Base-by-base conservation (phyloP, 2,797 vertebrate species). In the Onychomys leucogaster region DNA sequence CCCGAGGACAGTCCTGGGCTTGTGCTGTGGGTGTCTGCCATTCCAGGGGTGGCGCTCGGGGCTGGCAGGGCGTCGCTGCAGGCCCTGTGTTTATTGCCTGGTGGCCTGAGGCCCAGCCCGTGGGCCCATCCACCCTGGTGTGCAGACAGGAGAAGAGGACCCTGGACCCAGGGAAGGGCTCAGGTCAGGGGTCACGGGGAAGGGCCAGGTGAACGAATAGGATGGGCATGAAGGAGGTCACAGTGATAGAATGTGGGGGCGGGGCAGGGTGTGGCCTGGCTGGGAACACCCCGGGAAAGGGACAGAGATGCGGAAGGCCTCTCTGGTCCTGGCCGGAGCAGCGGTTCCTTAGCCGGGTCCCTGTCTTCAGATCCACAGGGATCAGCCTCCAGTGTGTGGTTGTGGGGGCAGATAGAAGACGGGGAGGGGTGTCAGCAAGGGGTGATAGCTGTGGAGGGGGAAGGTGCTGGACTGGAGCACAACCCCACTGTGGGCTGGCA, bases 191-290 rank as follows among this genome's bases (percentile, higher is more conserved):
- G 93, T 92, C 83, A 80, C 0, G 5, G 80, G 43, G 55, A 37
- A 23, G 1, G 69, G 59, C 10, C 21, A 46, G 32, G 57, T n/a
- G 27, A 25, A 55, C 55, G 65, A 76, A 34, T 41, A 67, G 94
- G 63, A 46, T 61, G 23, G 34, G 21, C n/a, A 46, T 49, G 67
- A 32, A 25, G 55, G 55, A 21, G 90, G 98, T 98, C 98, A 98
- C 98, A 98, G 98, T 98, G 98, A 98, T 97, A 89, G 59, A 77
- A 96, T 94, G 96, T 73, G 83, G 80, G n/a, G 59, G 49, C 8
- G 8, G 49, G 71, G 16, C 2, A 1, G 29, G 77, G 7, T 4
- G 1, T 59, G 34, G 88, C 17, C n/a, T 67, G 91, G 90, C 43
- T 23, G 57, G 94, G 85, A 14, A 69, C 34, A 6, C 76, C 43